phyloP scores from a whole-genome alignment of 92 coral and sea anemone species.

The Actinostola sp. region DNA sequence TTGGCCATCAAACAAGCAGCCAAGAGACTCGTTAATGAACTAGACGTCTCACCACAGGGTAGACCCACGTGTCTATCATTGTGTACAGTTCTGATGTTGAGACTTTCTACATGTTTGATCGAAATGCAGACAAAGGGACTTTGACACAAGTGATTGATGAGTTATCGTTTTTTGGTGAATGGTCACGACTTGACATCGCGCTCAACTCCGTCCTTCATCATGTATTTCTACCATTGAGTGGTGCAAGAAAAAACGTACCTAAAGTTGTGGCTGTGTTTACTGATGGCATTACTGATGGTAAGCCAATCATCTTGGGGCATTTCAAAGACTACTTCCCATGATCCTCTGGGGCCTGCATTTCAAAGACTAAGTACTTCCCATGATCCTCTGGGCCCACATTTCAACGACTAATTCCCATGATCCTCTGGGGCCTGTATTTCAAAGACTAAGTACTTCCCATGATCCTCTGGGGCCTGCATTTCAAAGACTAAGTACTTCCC shows the following conservation, averaged over 20 bases:
- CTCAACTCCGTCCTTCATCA: slow-evolving; percentile 32
- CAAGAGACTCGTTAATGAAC: slow-evolving; percentile 24
- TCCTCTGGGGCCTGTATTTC: too few relatives aligned
- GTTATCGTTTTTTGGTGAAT: slow-evolving; percentile 35
- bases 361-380: too few relatives aligned
- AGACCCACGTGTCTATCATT: slow-evolving; percentile 53
- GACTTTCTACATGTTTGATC: slow-evolving; percentile 39
- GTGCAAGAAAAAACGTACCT: slow-evolving; percentile 51
- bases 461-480: too few relatives aligned
- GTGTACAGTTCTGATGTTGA: slow-evolving; percentile 52
- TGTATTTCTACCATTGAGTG: slow-evolving; percentile 24
- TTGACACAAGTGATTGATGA: slow-evolving; percentile 24
- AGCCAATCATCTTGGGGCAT: too few relatives aligned
- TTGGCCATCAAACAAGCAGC: slow-evolving; percentile 30
- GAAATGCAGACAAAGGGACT: slow-evolving; percentile 13
- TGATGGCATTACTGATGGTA: slow-evolving; percentile 56
- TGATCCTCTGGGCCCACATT: too few relatives aligned
- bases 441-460: too few relatives aligned
- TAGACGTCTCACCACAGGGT: slow-evolving; percentile 54
- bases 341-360: too few relatives aligned
- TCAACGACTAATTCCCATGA: too few relatives aligned
- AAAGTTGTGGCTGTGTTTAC: slow-evolving; percentile 42
- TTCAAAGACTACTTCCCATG: too few relatives aligned
- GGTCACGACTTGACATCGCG: slow-evolving; percentile 64
- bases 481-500: too few relatives aligned